Evolutionary conservation across 37 sponge, comb jelly and placozoan genomes (phyloP).

Genomic region (Halisarca cf. caerulea): DNA sequence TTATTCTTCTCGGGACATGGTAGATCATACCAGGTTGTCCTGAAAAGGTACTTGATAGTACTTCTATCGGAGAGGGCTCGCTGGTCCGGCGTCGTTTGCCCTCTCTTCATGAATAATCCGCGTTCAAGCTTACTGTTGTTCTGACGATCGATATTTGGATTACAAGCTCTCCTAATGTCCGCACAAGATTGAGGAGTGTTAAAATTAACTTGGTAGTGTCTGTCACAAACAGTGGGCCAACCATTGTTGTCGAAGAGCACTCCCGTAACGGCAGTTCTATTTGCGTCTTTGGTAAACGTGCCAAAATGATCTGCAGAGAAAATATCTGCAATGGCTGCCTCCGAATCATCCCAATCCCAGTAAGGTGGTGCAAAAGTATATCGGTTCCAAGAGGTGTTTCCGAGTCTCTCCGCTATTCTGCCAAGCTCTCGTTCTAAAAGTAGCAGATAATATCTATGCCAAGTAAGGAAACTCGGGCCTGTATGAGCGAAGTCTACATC

Average conservation of each 20-base stretch:
- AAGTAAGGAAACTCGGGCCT: slow-evolving; percentile 37
- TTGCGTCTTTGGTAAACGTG: neutral
- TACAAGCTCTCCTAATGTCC: neutral
- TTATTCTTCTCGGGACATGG: too few species aligned
- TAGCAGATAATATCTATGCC: slow-evolving; percentile 38
- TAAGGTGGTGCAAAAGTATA: slow-evolving; percentile 27
- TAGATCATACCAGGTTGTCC: neutral
- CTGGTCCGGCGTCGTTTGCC: neutral
- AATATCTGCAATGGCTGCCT: neutral
- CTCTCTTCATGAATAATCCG: neutral
- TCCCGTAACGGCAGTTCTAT: neutral
- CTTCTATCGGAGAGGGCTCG: too few species aligned
- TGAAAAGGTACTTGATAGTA: too few species aligned
- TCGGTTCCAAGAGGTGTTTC: neutral
- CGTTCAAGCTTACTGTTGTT: too few species aligned
- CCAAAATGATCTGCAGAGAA: neutral
- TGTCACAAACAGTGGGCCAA: neutral
- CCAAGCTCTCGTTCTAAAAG: slow-evolving; percentile 32
- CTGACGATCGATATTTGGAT: neutral
- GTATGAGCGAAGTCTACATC: slow-evolving; percentile 36
- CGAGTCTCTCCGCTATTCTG: neutral
- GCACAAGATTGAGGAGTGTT: neutral
- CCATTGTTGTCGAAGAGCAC: neutral
- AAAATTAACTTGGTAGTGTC: neutral
- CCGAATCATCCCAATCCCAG: slow-evolving; percentile 38